Percentiles rank a stretch among this genome's conserved stretches.
Conservation (phyloP, 2,888 invertebrate genomes). For the Apodemia zela region DNA sequence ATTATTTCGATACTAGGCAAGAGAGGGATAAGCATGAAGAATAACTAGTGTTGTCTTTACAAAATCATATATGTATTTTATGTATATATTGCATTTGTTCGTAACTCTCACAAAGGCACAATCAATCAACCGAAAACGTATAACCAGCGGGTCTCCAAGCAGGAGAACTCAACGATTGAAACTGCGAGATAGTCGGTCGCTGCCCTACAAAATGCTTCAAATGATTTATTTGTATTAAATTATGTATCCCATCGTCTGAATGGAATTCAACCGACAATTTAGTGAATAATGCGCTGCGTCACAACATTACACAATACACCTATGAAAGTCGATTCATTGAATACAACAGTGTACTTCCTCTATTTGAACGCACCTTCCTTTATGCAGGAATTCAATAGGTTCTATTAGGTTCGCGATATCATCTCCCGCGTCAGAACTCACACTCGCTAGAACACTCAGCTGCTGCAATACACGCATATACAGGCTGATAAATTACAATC, state of each 20-base stretch:
- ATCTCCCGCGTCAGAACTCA: slow-evolving; percentile 8
- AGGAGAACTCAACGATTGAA: background rate
- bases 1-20: no score
- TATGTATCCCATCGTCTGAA: slow-evolving; percentile 7
- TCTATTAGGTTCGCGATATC: slow-evolving; percentile 6
- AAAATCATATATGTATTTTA: no score
- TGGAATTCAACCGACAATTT: slow-evolving; percentile 11
- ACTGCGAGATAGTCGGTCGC: background rate
- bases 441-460: slow-evolving; percentile 10
- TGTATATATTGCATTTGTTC: background rate
- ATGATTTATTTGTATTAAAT: slow-evolving; percentile 11
- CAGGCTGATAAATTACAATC: no score
- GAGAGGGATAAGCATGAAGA: no score
- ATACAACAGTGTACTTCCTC: slow-evolving; percentile 9
- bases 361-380: slow-evolving; percentile 12
- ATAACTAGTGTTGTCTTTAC: no score
- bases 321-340: slow-evolving; percentile 1
- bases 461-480: background rate
- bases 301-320: slow-evolving; percentile 7
- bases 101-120: background rate
- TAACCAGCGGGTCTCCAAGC: background rate
- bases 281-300: slow-evolving; percentile 11
- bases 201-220: background rate
- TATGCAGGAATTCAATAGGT: background rate
- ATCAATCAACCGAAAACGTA: background rate